Percentiles rank a stretch among this genome's conserved stretches.
These are phyloP conservation scores for Therioaphis trifolii DNA, from an alignment of 2,888 invertebrate species.

Conservation along the genomic window DNA sequence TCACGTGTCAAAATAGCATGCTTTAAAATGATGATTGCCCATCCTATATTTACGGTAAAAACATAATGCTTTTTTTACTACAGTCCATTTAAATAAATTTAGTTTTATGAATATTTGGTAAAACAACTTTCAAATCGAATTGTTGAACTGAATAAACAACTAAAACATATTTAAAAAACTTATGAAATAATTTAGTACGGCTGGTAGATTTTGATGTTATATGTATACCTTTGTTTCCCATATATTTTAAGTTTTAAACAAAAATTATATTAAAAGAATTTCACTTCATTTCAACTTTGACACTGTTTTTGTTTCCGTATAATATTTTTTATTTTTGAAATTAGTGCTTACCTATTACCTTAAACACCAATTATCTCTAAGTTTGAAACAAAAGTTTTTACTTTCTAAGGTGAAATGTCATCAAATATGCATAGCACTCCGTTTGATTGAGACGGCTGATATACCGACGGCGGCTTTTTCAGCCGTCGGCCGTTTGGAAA, in stretches of 20 bases:
- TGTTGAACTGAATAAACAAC: not conserved
- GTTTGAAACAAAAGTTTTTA: not conserved
- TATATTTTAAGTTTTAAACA: too few species aligned
- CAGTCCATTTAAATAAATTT: conserved; percentile 14
- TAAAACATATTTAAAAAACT: not conserved
- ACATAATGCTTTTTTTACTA: not conserved
- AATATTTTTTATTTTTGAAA: not conserved
- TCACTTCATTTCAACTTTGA: not conserved
- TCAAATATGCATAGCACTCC: not conserved
- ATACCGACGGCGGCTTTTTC: not conserved
- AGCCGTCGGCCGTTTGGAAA: not conserved
- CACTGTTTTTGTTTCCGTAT: not conserved
- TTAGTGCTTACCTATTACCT: not conserved
- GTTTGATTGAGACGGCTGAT: not conserved
- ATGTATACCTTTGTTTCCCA: too few species aligned
- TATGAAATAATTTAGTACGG: not conserved
- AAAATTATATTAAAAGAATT: too few species aligned
- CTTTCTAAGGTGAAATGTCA: not conserved
- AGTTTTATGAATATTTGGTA: conserved; percentile 1
- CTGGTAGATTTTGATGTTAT: too few species aligned
- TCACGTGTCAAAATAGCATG: too few species aligned
- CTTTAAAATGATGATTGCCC: too few species aligned
- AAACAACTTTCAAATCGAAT: not conserved
- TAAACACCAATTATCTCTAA: not conserved
- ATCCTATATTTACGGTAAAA: not conserved